Percentiles rank a stretch among this genome's conserved stretches.
Conservation (phyloP, 2,797 vertebrate genomes). For the Rhinatrema bivittatum region DNA sequence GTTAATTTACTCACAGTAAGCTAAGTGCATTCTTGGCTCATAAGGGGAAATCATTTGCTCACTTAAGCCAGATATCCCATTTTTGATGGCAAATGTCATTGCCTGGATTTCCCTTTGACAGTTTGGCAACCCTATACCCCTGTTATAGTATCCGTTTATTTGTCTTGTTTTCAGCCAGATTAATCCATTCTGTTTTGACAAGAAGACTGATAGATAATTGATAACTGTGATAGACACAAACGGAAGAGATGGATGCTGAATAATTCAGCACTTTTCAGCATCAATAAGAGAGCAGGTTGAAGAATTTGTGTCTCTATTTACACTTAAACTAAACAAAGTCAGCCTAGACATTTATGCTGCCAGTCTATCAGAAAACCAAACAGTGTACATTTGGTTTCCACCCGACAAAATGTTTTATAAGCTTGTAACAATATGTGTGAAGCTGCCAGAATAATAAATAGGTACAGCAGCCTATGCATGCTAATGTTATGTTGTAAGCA, state of each 20-base stretch:
- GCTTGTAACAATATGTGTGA: slow-evolving; percentile 91
- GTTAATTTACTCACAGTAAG: slow-evolving; percentile 84
- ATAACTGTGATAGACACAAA: slow-evolving; percentile 83
- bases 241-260: slow-evolving; percentile 70
- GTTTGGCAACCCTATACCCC: slow-evolving; percentile 68
- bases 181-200: slow-evolving; percentile 76
- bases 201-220: slow-evolving; percentile 75
- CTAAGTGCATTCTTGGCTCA: slow-evolving; percentile 97
- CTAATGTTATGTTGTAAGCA: slow-evolving; percentile 99
- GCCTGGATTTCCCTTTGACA: slow-evolving; percentile 77
- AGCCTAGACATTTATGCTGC: slow-evolving; percentile 73
- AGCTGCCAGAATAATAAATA: slow-evolving; percentile 99
- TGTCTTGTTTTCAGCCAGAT: slow-evolving; percentile 76
- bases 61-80: slow-evolving; percentile 86
- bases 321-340: slow-evolving; percentile 76
- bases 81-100: slow-evolving; percentile 87
- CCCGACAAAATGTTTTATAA: slow-evolving; percentile 91
- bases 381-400: slow-evolving; percentile 78
- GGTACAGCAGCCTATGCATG: slow-evolving; percentile 95
- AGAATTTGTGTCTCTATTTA: slow-evolving; percentile 81
- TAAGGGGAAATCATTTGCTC: slow-evolving; percentile 74
- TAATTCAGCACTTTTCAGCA: slow-evolving; percentile 74
- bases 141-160: slow-evolving; percentile 74
- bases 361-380: slow-evolving; percentile 95
- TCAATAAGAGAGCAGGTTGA: slow-evolving; percentile 73